phyloP scores from a whole-genome alignment of 1,140 invertebrate species.

The Leptinotarsa texana region DNA sequence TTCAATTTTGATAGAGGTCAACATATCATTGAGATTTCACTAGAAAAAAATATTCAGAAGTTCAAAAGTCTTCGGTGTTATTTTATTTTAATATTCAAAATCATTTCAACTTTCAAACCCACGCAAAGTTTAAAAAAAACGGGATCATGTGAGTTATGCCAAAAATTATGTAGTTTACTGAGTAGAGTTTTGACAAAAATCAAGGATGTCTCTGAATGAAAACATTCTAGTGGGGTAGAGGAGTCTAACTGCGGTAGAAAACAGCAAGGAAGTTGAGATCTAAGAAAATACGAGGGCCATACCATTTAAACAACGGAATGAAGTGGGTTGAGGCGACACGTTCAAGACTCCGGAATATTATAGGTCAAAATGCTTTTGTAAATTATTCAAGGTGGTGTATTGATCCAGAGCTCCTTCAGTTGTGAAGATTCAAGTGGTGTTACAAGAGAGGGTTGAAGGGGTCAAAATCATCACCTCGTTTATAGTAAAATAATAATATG shows the following conservation, averaged over 20 bases:
- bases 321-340: slow-evolving; percentile 34
- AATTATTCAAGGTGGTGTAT: slow-evolving; percentile 54
- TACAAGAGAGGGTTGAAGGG: slow-evolving; percentile 24
- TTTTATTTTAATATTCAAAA: no score
- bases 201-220: neutral
- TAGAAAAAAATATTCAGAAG: no score
- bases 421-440: slow-evolving; percentile 36
- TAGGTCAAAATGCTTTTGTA: slow-evolving; percentile 50
- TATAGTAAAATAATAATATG: no score
- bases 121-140: no score
- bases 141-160: no score
- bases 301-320: slow-evolving; percentile 16
- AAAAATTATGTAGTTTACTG: no score
- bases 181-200: no score
- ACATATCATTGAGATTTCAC: no score
- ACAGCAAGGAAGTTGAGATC: neutral
- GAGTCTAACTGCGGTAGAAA: neutral
- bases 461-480: neutral
- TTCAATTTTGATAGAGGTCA: no score
- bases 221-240: neutral
- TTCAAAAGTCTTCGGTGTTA: no score
- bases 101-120: no score
- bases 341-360: slow-evolving; percentile 45
- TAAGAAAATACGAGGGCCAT: neutral
- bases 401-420: slow-evolving; percentile 48